A percentile compares a stretch with the other conserved stretches of the same genome.
Evolutionary conservation across 2,113 vertebrate species (phyloP).

Genomic region (Rhinolophus ferrumequinum): DNA sequence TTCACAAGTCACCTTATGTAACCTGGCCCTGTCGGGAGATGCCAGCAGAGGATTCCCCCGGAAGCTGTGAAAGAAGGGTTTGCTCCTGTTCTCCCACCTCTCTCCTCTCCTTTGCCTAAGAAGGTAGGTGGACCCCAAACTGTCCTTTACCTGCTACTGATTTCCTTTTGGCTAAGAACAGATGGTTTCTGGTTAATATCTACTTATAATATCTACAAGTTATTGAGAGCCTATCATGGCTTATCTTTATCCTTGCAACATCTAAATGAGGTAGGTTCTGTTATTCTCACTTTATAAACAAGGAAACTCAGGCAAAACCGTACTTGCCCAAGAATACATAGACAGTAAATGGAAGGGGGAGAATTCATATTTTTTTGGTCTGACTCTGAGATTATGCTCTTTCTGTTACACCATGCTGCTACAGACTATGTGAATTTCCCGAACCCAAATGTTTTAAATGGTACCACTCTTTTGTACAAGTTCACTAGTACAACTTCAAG

Average conservation of each 20-base stretch:
- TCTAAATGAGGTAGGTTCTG: neutral
- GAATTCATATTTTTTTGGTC: neutral
- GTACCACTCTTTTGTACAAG: neutral
- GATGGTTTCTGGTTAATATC: neutral
- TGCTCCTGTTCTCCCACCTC: neutral
- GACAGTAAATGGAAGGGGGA: neutral
- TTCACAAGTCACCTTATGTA: neutral
- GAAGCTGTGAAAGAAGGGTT: neutral
- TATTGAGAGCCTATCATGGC: neutral
- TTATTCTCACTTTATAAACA: neutral
- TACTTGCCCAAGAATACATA: neutral
- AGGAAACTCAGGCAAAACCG: neutral
- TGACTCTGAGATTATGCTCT: neutral
- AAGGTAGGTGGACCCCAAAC: neutral
- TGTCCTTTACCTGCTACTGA: neutral
- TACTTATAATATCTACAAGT: neutral
- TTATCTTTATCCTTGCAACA: neutral
- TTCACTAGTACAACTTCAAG: neutral
- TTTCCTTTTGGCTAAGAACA: neutral
- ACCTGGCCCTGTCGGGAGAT: neutral
- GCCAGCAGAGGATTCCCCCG: neutral
- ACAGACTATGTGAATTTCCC: neutral
- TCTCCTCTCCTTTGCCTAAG: neutral
- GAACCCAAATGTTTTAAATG: neutral
- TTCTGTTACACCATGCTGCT: neutral